Evolutionary conservation across 1,140 invertebrate species (phyloP), one percentile per base, ranked within the genome.

Genomic region (Theocolax elegans): DNA sequence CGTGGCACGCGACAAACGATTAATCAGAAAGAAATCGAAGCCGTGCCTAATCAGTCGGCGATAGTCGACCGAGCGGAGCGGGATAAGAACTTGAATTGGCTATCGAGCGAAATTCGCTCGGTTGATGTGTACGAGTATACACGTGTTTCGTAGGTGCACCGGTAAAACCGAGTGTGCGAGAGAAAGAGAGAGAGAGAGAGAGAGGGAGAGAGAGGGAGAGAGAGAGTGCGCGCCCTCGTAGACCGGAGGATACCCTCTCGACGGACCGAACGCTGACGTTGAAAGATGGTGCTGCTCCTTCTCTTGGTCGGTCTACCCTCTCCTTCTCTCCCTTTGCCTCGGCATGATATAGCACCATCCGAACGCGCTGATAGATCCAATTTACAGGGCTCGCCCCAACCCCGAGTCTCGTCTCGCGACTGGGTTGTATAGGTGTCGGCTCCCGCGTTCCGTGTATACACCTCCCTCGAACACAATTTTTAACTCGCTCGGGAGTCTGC

Each of bases 291-390:
- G 72, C 73, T 66, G 42, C 17, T 58, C 40, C 66, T 67, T 49
- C 56, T 48, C 54, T 38, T 38, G 49, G 25, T 35, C 48, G 19
- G 25, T 17, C 21, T 27, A 53, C 13, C 27, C 8, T 21, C 48
- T 40, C 15, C 15, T 44, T 63, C 23, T 49, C 44, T 7, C 44
- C 68, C 74, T 80, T 78, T 75, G 77, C 76, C 76, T 75, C 79
- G 77, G 73, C 81, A 84, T 83, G 82, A 86, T 84, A 83, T 84
- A 84, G 82, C 76, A 83, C 80, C 80, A 84, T 80, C 77, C 75
- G 75, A 84, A 83, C 80, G 76, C 60, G 80, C 81, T 83, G 83
- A 85, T 85, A 83, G 81, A 83, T 84, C 79, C 83, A 84, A 85
- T 84, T 85, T 84, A 63, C 67, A 58, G 60, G 51, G 29, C n/a